Evolutionary conservation across 2,797 vertebrate genomes (phyloP).

Genomic region (Thaleichthys pacificus): DNA sequence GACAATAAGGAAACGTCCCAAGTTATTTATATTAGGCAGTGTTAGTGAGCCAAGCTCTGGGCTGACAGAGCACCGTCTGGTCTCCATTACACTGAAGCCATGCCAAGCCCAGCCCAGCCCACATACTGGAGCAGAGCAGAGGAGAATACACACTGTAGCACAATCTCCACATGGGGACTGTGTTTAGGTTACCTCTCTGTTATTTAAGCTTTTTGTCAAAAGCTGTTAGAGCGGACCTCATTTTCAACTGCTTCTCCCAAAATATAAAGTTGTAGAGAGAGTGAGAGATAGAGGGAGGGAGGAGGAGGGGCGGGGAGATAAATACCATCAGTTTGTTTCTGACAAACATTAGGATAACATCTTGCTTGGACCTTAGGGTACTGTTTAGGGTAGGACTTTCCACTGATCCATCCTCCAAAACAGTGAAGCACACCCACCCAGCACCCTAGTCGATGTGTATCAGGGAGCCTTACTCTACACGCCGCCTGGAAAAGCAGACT

Average conservation of each 20-base stretch:
- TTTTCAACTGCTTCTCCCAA: neutral
- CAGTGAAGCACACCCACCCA: conserved; percentile 20
- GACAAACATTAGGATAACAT: conserved; percentile 35
- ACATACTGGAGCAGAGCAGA: conserved; percentile 24
- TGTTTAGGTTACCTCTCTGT: conserved; percentile 36
- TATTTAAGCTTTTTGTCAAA: conserved; percentile 33
- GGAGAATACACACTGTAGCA: conserved; percentile 14
- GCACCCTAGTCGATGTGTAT: conserved; percentile 12
- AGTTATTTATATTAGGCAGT: conserved; percentile 55
- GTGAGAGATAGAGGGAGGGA: conserved; percentile 1
- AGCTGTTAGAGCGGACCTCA: neutral
- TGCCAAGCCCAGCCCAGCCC: conserved; percentile 36
- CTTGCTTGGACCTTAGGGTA: conserved; percentile 34
- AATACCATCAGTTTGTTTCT: conserved; percentile 29
- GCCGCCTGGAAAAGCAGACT: conserved; percentile 47
- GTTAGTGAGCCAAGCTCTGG: conserved; percentile 21
- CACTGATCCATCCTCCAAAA: conserved; percentile 44
- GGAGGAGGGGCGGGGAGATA: conserved; percentile 8
- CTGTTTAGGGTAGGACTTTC: conserved; percentile 44
- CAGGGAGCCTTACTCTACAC: conserved; percentile 20
- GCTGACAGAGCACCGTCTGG: conserved; percentile 28
- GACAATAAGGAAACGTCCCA: conserved; percentile 50
- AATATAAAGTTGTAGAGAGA: conserved; percentile 10
- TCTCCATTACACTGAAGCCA: conserved; percentile 42
- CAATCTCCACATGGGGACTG: conserved; percentile 31